Evolutionary conservation across 2,113 vertebrate genomes (phyloP).

Genomic region (human (Homo sapiens)): GRCh38 chr15:59327001-59327500

Average conservation of each 20-base stretch:
- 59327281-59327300: not conserved
- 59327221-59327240: fast-evolving
- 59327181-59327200: no score
- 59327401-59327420: no score
- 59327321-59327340: not conserved
- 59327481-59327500: no score
- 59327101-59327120: not conserved
- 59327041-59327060: not conserved
- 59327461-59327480: no score
- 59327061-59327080: not conserved
- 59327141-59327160: not conserved
- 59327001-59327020: not conserved
- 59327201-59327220: not conserved
- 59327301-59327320: not conserved
- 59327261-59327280: not conserved
- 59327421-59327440: no score
- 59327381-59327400: no score
- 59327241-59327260: not conserved
- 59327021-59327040: not conserved
- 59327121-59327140: not conserved
- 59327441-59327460: no score
- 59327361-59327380: no score
- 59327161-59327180: not conserved
- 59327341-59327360: no score
- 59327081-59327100: not conserved